Evolutionary conservation across 2,113 vertebrate species (phyloP), one percentile per base, ranked within the genome.

Genomic region (Coptodon rendalli): DNA sequence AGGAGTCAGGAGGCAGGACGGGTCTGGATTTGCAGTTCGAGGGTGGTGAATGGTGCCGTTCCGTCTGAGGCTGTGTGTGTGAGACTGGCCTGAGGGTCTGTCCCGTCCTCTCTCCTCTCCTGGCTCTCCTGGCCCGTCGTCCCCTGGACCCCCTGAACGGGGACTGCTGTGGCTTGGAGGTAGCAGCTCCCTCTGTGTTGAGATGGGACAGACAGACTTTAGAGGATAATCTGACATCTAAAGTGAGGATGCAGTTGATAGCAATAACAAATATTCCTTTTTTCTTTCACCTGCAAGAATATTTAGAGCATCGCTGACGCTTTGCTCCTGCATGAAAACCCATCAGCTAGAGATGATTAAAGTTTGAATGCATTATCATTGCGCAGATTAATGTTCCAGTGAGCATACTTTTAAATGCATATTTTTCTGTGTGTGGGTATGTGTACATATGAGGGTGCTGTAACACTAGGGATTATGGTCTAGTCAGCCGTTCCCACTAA

Each of bases 1-100:
- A 0, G 98, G 98, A 0, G 98, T 98, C 89, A 98, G 92, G 78
- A 99, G 95, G 91, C 97, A 98, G 9, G 98, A 98, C 1, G 97
- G 66, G 81, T 98, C 98, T 0, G 92, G 38, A n/a, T 94, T 94
- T 54, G 84, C 85, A 0, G 96, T 85, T 0, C 86, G 90, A 0
- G 82, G 7, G 34, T 92, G 94, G 27, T 94, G 96, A 76, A 94
- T 36, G 2, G 89, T 84, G 36, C 93, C 95, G 13, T 96, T 96
- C 29, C 94, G 96, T 68, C 95, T 92, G 3, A 88, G 93, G 3
- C 89, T 91, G 59, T 94, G 90, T 24, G 88, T 88, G 61, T 95
- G 95, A 1, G 91, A 66, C 6, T 94, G 94, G 43, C 91, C 95
- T 5, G 90, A 43, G 2, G 90, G 87, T 68, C 96, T 85, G 40